Evolutionary conservation across 2,113 vertebrate species (phyloP).

Genomic region (Piaya cayana): DNA sequence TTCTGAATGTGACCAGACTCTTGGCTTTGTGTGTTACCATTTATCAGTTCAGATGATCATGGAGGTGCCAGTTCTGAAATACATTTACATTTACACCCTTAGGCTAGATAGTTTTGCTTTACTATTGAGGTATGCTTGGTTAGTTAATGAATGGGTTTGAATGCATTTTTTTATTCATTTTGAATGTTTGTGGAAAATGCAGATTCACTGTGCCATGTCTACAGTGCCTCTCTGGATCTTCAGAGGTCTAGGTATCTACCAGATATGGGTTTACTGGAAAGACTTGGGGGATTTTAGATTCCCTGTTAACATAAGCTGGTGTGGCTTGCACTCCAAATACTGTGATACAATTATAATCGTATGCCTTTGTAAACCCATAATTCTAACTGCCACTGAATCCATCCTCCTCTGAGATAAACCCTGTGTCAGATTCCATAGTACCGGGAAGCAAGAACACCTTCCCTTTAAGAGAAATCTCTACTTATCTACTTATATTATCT

Average conservation of each 20-base stretch:
- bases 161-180: not conserved
- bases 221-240: not conserved
- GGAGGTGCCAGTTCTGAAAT: not conserved
- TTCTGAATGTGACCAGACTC: not conserved
- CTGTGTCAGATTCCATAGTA: not conserved
- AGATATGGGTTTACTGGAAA: not conserved
- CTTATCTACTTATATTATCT: no score
- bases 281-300: not conserved
- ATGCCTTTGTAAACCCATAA: not conserved
- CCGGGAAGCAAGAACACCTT: not conserved
- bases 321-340: not conserved
- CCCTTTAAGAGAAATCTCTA: not conserved
- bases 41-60: fast-evolving
- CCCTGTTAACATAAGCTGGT: not conserved
- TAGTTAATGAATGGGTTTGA: not conserved
- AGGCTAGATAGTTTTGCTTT: not conserved
- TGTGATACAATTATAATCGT: not conserved
- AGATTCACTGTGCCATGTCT: not conserved
- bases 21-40: not conserved
- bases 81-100: not conserved
- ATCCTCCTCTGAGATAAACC: not conserved
- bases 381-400: not conserved
- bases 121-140: not conserved
- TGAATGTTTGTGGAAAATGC: not conserved
- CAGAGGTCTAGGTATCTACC: not conserved